These are phyloP conservation scores for Mimas tiliae DNA, from an alignment of 2,888 invertebrate species.

Conservation along the genomic window DNA sequence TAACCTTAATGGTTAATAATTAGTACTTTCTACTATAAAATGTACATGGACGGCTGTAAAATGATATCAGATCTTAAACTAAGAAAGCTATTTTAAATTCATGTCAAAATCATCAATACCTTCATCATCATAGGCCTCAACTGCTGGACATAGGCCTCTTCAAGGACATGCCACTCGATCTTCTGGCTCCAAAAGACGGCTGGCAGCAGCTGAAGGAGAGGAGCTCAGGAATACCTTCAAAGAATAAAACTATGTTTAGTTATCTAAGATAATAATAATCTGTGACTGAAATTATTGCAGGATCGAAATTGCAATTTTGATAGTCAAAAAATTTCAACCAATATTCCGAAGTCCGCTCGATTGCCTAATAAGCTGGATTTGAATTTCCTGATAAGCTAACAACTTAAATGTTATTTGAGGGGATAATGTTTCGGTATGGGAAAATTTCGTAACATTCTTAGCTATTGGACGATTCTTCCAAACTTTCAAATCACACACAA, in stretches of 20 bases:
- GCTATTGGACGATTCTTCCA: not conserved
- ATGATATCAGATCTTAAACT: not conserved
- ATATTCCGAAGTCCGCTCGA: no score
- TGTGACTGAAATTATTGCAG: no score
- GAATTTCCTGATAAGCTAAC: no score
- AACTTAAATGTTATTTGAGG: no score
- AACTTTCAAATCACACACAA: not conserved
- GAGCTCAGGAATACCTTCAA: not conserved
- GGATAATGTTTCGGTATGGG: not conserved
- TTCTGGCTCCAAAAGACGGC: not conserved
- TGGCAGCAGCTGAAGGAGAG: not conserved
- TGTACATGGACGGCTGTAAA: no score
- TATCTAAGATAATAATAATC: no score
- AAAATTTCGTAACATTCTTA: not conserved
- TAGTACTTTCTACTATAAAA: no score
- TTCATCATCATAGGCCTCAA: constrained; percentile 26
- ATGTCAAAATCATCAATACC: constrained; percentile 3
- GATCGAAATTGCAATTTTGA: not conserved
- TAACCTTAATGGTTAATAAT: no score
- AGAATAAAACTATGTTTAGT: not conserved
- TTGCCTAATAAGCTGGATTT: no score
- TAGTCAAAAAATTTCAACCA: not conserved
- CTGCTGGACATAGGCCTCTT: constrained; percentile 21
- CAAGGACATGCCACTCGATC: constrained; percentile 7
- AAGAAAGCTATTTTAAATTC: not conserved